phyloP scores from a whole-genome alignment of 2,113 vertebrate genomes.

The Gymnobelideus leadbeateri region DNA sequence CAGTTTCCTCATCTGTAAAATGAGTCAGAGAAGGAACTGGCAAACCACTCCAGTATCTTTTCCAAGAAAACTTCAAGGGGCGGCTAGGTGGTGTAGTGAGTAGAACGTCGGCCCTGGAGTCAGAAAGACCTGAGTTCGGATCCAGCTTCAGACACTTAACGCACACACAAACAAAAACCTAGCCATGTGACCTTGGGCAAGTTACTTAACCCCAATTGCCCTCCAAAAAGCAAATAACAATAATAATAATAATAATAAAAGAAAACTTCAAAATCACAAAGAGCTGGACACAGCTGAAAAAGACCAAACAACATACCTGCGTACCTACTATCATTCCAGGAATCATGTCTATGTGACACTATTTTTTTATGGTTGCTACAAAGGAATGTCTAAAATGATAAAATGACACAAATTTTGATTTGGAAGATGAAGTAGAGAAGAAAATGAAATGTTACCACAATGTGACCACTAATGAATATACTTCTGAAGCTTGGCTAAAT shows the following conservation, averaged over 20 bases:
- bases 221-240: no score
- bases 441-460: background rate
- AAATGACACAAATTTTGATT: background rate
- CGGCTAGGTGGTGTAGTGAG: no score
- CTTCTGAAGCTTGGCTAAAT: background rate
- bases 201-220: no score
- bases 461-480: background rate
- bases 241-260: no score
- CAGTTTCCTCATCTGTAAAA: background rate
- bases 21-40: background rate
- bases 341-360: background rate
- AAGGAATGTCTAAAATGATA: background rate
- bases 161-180: no score
- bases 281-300: background rate
- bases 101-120: no score
- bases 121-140: no score
- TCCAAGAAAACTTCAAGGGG: background rate
- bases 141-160: no score
- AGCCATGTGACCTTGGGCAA: no score
- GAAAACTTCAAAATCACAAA: background rate
- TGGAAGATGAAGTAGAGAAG: background rate
- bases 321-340: background rate
- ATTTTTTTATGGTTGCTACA: background rate
- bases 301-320: background rate
- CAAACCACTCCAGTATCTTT: background rate